These are phyloP conservation scores for Micropoecilia bifurca DNA, from an alignment of 2,797 vertebrate genomes.

Conservation along the genomic window DNA sequence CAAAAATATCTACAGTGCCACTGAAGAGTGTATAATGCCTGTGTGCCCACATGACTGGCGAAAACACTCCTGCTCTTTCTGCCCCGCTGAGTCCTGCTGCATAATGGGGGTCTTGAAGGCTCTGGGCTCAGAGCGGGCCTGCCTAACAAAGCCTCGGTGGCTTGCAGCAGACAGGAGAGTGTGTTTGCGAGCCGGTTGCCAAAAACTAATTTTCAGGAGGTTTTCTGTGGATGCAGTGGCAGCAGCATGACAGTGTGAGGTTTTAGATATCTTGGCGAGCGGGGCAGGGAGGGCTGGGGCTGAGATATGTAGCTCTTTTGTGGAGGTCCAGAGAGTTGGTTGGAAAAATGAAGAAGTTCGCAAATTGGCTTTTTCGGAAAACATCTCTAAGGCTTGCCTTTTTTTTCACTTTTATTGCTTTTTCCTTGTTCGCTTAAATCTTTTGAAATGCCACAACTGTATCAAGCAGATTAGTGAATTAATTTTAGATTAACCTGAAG, in stretches of 20 bases:
- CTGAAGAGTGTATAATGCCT: conserved; percentile 87
- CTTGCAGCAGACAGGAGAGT: conserved; percentile 84
- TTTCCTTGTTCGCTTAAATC: conserved; percentile 17
- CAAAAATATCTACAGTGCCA: conserved; percentile 84
- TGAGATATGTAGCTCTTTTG: conserved; percentile 74
- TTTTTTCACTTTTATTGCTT: conserved; percentile 3
- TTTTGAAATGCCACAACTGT: conserved; percentile 13
- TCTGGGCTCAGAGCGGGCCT: conserved; percentile 83
- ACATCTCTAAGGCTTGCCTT: conserved; percentile 52
- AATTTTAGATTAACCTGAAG: conserved; percentile 51
- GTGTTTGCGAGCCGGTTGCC: conserved; percentile 83
- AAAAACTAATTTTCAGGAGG: conserved; percentile 85
- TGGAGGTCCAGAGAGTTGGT: conserved; percentile 70
- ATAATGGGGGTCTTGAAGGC: conserved; percentile 87
- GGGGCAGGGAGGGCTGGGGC: conserved; percentile 49
- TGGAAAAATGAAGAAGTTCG: conserved; percentile 64
- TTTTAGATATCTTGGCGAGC: conserved; percentile 78
- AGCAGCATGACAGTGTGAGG: conserved; percentile 81
- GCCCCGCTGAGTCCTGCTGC: conserved; percentile 85
- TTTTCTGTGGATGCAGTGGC: conserved; percentile 81
- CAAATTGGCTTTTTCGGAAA: conserved; percentile 70
- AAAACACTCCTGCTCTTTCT: conserved; percentile 87
- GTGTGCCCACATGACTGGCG: conserved; percentile 86
- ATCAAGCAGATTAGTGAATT: conserved; percentile 36
- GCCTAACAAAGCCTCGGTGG: conserved; percentile 88